These are phyloP conservation scores for Anolis sagrei DNA, from an alignment of 2,113 vertebrate genomes.

Conservation along the genomic window DNA sequence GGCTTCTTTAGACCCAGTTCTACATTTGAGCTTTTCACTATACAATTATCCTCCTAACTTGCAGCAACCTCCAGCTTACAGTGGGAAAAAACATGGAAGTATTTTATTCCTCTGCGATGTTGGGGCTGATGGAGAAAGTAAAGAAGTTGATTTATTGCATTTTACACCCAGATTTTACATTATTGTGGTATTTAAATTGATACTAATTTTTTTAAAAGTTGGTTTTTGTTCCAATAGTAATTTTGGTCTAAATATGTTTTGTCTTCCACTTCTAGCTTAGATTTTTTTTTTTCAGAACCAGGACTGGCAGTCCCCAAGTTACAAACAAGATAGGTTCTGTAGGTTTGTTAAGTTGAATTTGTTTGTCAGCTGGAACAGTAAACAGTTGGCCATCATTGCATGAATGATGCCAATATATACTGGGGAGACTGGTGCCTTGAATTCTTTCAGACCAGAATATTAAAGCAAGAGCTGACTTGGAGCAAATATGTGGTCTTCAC, in stretches of 20 bases:
- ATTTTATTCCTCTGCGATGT: background rate
- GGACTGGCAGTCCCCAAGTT: too few species aligned
- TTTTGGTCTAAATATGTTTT: background rate
- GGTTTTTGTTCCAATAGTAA: background rate
- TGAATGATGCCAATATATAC: too few species aligned
- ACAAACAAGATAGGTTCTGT: too few species aligned
- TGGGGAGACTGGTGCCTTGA: background rate
- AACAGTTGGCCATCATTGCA: too few species aligned
- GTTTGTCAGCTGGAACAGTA: too few species aligned
- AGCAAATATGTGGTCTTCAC: background rate
- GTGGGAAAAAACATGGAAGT: background rate
- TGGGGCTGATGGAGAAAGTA: background rate
- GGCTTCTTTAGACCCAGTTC: background rate
- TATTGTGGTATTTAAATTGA: background rate
- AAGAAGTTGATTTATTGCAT: background rate
- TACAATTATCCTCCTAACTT: background rate
- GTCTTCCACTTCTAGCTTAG: background rate
- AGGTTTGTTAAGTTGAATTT: too few species aligned
- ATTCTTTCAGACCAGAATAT: background rate
- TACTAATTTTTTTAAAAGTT: background rate
- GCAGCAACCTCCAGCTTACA: background rate
- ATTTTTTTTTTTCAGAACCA: background rate
- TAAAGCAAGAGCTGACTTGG: background rate
- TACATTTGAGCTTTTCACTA: background rate
- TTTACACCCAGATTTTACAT: background rate